Evolutionary conservation across 2,888 invertebrate genomes (phyloP), one percentile per base, ranked within the genome.

Genomic region (Troides aeacus): DNA sequence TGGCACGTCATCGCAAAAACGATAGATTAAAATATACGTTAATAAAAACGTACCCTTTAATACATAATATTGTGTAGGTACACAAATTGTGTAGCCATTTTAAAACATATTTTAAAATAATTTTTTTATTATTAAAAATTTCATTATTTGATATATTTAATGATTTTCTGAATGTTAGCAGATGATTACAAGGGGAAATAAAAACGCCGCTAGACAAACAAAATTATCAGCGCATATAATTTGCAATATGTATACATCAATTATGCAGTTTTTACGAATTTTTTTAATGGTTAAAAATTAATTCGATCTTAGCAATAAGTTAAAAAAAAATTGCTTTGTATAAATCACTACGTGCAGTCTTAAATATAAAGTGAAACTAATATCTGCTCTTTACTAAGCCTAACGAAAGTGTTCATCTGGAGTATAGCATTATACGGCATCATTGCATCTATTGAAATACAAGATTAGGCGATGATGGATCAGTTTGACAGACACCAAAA

Each of bases 1-100:
- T 70, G 70, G 70, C 70, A 70, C 70, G 46, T 18, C 62, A 36
- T 59, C 57, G 61, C 57, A 50, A 61, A 67, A 36, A 24, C 23
- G 36, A 30, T 42, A 23, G 23, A 23, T 58, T 58, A 10, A 58
- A 23, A 58, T 58, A 23, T 21, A 58, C 23, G 21, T 12, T 12
- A 1, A 23, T 21, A 58, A 58, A 23, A 53, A 53, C 53, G 53
- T 53, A 18, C n/a, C 53, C 3, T 53, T 53, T 53, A 6, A 53
- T 18, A 21, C 18, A 58, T 23, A 23, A 58, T 2, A 24, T 12
- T 23, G 23, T 23, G 23, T 58, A 58, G 23, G 15, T 58, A 58
- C 24, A 24, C 8, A 23, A 12, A 23, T 18, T 53, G 57, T 23
- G 21, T 58, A 58, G 12, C 23, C 23, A 53, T 53, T n/a, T 23